Conservation (phyloP, 2,888 invertebrate species). For the Pseudococcus jackbeardsleyi region DNA sequence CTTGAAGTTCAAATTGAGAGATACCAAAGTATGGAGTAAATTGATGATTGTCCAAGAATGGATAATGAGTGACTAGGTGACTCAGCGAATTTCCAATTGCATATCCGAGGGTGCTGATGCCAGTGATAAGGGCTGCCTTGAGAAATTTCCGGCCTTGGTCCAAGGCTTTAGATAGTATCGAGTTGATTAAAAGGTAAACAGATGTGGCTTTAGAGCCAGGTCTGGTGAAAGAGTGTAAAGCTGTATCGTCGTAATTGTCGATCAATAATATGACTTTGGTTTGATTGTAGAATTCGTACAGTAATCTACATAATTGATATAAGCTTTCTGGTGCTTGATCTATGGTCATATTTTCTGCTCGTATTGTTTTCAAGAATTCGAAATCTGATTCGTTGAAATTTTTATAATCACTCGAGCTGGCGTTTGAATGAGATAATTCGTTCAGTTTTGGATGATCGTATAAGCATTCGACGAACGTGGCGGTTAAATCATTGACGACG, state of each 20-base stretch:
- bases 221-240: not conserved
- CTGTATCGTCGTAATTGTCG: slow-evolving; percentile 20
- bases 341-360: not conserved
- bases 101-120: not conserved
- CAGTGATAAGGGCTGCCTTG: not conserved
- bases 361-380: not conserved
- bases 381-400: not conserved
- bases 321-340: not conserved
- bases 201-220: not conserved
- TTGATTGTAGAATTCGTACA: not conserved
- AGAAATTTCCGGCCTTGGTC: not conserved
- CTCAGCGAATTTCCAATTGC: not conserved
- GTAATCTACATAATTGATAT: not conserved
- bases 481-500: not conserved
- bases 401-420: not conserved
- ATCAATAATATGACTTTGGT: not conserved
- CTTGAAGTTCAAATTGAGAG: not conserved
- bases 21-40: not conserved
- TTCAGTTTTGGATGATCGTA: not conserved
- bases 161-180: not conserved
- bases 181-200: not conserved
- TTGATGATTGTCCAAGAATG: slow-evolving; percentile 15
- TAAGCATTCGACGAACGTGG: not conserved
- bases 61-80: not conserved
- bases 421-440: not conserved